Percentiles rank a stretch among this genome's conserved stretches.
Conservation (phyloP, 2,113 vertebrate species). For the Elephas maximus region DNA sequence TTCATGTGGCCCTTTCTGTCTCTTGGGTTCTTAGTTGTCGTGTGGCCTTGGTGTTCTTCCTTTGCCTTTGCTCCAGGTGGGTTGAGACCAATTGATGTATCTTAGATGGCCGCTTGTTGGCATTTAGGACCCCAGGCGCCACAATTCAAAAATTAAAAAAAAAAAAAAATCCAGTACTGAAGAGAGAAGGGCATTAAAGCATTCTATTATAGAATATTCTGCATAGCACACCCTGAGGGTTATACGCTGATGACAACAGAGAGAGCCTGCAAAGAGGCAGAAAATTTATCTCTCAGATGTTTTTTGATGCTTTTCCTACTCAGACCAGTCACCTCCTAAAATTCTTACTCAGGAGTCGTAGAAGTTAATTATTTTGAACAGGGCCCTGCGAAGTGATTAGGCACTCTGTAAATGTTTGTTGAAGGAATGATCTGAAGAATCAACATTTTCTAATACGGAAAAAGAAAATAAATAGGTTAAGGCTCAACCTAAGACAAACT, state of each 20-base stretch:
- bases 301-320: constrained; percentile 50
- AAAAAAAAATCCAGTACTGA: background rate
- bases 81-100: too few relatives aligned
- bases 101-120: too few relatives aligned
- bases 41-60: too few relatives aligned
- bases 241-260: background rate
- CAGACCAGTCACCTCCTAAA: constrained; percentile 1
- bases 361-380: constrained; percentile 45
- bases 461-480: background rate
- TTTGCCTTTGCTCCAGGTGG: too few relatives aligned
- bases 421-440: constrained; percentile 33
- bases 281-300: constrained; percentile 48
- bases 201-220: background rate
- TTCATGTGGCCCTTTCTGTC: too few relatives aligned
- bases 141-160: background rate
- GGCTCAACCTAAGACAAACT: constrained; percentile 19
- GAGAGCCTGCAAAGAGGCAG: background rate
- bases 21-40: too few relatives aligned
- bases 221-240: background rate
- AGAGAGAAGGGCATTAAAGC: background rate
- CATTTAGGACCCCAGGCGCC: too few relatives aligned
- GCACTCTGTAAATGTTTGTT: constrained; percentile 30
- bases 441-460: background rate
- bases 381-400: background rate
- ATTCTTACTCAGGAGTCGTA: background rate